Base-by-base conservation (phyloP, 2,888 invertebrate genomes). In the Polydrusus cervinus region DNA sequence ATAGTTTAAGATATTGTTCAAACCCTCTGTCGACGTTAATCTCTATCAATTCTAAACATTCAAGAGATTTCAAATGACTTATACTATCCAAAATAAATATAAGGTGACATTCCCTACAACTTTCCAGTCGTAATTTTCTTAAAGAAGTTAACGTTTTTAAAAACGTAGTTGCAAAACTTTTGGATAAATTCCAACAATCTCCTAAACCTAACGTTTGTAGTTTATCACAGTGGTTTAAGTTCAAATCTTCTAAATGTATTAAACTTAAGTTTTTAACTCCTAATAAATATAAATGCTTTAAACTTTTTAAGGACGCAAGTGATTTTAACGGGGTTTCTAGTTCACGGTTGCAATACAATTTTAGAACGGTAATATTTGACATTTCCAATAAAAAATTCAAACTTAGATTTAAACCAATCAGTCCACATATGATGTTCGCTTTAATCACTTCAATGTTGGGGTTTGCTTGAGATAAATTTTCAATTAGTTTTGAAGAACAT, bases 321-420 rank as follows among this genome's bases (percentile, higher is more conserved):
- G 57, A 66, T 20, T 67, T 55, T 25, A 55, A 34, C 9, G 55
- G 30, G 3, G 9, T 55, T 1, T 57, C 34, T 34, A 71, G 5
- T 49, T 71, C 66, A 3, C 75, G 20, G 25, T 75, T 57, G 40
- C 75, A 75, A 30, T 65, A 60, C 10, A 75, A 20, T 34, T 38
- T 57, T 14, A 75, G 20, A 16, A 71, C 40, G 10, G 20, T 25
- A 8, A 75, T 38, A 16, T 66, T 55, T 6, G 66, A 51, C 53
- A 75, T 30, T 49, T 11, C 38, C 16, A 57, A 18, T 16, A 75
- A 13, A 71, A 75, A 75, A 8, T 18, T 57, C 14, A 75, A 53
- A 18, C 66, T 65, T 40, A 75, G 8, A 53, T 71, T 43, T 18
- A 64, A 16, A 25, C 66, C 66, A 20, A 55, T 60, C 18, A 67